Evolutionary conservation across 2,888 invertebrate species (phyloP).

Genomic region (Drosophila mulleri): DNA sequence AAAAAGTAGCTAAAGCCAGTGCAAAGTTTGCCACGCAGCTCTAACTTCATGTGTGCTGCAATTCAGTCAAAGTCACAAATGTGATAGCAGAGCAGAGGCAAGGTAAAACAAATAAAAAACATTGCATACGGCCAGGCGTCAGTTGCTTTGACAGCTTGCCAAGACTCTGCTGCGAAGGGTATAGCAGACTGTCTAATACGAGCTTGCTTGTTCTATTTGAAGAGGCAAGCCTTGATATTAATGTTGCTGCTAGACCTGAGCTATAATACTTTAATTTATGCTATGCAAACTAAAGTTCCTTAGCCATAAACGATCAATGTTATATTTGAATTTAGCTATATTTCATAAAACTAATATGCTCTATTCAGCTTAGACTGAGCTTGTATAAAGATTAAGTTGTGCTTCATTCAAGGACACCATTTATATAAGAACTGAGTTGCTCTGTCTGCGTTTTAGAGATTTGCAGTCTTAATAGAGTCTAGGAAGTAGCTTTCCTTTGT

Average conservation of each 20-base stretch:
- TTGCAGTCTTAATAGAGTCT: neutral
- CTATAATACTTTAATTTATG: too few relatives aligned
- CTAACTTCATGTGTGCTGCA: constrained; percentile 39
- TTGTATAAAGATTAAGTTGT: neutral
- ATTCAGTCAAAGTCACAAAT: constrained; percentile 42
- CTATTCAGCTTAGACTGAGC: neutral
- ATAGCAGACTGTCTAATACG: neutral
- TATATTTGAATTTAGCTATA: neutral
- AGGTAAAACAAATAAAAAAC: constrained; percentile 23
- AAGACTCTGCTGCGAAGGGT: neutral
- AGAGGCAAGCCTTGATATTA: neutral
- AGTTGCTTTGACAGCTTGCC: neutral
- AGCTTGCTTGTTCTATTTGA: neutral
- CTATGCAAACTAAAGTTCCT: neutral
- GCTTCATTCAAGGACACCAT: neutral
- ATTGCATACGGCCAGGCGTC: constrained; percentile 31
- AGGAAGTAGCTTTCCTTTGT: neutral
- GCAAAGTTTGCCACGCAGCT: constrained; percentile 37
- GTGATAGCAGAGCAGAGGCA: constrained; percentile 3
- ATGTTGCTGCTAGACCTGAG: too few relatives aligned
- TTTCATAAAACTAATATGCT: neutral
- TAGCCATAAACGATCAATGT: neutral
- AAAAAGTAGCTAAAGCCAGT: constrained; percentile 25
- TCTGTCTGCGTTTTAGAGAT: neutral
- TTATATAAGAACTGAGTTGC: neutral